Percentiles rank a stretch among this genome's conserved stretches.
Conservation (phyloP, 2,113 vertebrate species). For the Clupea harengus region DNA sequence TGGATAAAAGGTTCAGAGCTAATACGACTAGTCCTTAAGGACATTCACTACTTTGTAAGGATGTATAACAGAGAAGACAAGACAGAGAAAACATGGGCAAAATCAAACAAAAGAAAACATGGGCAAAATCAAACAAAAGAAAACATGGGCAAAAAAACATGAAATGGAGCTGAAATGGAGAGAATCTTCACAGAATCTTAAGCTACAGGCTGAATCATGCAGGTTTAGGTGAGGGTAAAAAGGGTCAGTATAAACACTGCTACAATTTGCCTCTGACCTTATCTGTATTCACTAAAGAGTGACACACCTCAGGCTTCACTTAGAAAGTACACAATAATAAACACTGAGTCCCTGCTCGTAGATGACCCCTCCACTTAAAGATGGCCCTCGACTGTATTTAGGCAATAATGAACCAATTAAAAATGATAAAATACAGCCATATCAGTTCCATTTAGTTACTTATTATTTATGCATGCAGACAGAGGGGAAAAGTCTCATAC, state of each 20-base stretch:
- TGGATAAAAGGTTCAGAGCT: not conserved
- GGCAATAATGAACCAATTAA: slow-evolving; percentile 9
- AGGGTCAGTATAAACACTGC: not conserved
- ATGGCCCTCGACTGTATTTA: not conserved
- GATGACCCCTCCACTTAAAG: not conserved
- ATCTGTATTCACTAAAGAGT: not conserved
- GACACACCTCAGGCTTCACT: not conserved
- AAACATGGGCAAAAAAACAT: not conserved
- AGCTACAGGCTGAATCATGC: slow-evolving; percentile 29
- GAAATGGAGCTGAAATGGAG: slow-evolving; percentile 18
- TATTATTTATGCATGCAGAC: not conserved
- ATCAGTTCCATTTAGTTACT: not conserved
- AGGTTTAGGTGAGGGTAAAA: slow-evolving; percentile 5
- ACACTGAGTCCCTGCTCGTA: not conserved
- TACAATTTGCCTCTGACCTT: not conserved
- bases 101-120: not conserved
- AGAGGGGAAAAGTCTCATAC: slow-evolving; percentile 72
- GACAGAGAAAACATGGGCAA: not conserved
- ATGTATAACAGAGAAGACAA: not conserved
- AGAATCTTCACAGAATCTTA: slow-evolving; percentile 10
- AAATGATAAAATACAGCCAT: not conserved
- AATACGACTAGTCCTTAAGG: not conserved
- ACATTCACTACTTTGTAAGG: not conserved
- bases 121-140: not conserved
- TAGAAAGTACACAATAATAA: not conserved